A percentile compares a stretch with the other conserved stretches of the same genome.
Evolutionary conservation across 2,113 vertebrate genomes (phyloP).

Genomic region (Prolemur simus): DNA sequence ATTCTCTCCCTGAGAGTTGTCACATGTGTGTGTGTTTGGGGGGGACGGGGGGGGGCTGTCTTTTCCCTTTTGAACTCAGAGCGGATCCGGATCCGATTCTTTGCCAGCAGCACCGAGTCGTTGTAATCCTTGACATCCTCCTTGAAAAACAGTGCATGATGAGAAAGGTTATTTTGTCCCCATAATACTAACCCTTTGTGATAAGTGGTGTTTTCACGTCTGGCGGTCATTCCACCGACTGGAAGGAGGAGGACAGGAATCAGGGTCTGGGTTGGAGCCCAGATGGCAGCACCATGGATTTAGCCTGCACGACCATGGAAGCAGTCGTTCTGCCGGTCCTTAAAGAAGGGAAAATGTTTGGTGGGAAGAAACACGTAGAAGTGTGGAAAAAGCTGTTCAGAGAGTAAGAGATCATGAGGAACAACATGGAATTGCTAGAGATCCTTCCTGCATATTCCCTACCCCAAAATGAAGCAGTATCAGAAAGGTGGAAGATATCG

Average conservation of each 20-base stretch:
- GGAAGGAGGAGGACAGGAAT: background rate
- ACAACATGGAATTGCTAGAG: background rate
- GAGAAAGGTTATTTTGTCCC: background rate
- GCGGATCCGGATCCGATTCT: background rate
- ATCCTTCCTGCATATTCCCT: fast-evolving
- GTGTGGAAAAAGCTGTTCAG: background rate
- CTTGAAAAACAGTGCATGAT: background rate
- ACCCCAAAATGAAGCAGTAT: background rate
- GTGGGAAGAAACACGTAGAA: background rate
- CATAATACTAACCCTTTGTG: background rate
- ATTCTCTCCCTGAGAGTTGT: background rate
- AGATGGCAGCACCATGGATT: fast-evolving
- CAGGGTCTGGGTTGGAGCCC: background rate
- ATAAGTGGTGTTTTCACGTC: background rate
- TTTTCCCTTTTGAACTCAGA: background rate
- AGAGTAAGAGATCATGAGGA: background rate
- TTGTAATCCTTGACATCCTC: background rate
- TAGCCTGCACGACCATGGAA: background rate
- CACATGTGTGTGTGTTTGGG: too few species aligned
- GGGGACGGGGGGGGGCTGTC: too few species aligned
- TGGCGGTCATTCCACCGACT: background rate
- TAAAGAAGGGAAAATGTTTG: background rate
- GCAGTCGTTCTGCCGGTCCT: background rate
- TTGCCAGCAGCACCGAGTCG: background rate
- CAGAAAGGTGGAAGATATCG: background rate